Evolutionary conservation across 2,113 vertebrate genomes (phyloP).

Genomic region (Euleptes europaea): DNA sequence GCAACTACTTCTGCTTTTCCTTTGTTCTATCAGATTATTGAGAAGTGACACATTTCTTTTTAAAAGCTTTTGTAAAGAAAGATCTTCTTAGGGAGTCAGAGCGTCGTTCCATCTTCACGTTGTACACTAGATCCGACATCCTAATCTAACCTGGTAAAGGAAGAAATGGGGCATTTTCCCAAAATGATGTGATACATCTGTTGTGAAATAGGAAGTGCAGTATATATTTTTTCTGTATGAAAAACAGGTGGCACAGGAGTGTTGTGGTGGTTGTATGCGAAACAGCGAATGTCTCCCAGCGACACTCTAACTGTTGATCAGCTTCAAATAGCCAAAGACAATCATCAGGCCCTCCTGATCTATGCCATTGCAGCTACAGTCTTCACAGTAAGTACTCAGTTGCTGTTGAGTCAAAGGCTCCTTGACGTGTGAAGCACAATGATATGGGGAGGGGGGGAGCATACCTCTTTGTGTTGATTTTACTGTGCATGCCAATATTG

Average conservation of each 20-base stretch:
- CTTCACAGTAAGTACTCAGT: conserved; percentile 84
- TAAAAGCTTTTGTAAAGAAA: neutral
- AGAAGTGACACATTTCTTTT: neutral
- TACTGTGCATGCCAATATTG: neutral
- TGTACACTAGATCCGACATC: neutral
- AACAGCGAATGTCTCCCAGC: conserved; percentile 81
- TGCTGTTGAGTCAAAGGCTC: neutral
- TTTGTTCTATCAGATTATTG: neutral
- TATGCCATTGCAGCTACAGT: conserved; percentile 91
- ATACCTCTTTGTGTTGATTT: neutral
- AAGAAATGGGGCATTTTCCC: neutral
- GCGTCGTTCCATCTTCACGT: neutral
- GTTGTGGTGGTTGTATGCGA: conserved; percentile 96
- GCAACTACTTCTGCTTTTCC: neutral
- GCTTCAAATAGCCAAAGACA: conserved; percentile 80
- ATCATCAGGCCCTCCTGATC: conserved; percentile 87
- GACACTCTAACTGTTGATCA: conserved; percentile 73
- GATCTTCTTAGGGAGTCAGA: neutral
- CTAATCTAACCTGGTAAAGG: neutral
- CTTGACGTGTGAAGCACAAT: neutral
- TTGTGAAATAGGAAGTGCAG: neutral
- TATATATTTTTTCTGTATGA: conserved; percentile 1
- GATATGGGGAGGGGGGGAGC: neutral
- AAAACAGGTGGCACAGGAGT: conserved; percentile 88
- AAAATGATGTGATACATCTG: neutral